Evolutionary conservation across 2,888 invertebrate species (phyloP).

Genomic region (Bembecia ichneumoniformis): DNA sequence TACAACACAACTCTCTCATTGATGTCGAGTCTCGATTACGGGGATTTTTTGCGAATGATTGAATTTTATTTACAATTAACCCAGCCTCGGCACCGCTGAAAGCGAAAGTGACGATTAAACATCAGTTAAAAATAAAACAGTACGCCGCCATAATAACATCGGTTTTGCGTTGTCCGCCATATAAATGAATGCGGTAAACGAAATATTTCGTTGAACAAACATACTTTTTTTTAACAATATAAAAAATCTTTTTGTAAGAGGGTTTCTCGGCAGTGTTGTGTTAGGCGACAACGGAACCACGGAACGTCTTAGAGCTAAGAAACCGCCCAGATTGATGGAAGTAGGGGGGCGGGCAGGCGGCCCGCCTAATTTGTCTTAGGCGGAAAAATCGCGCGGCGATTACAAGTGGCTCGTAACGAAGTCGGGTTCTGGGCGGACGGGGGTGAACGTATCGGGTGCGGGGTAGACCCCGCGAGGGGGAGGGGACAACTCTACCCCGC

Average conservation of each 20-base stretch:
- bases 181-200: background rate
- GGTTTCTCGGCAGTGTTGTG: too few relatives aligned
- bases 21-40: conserved; percentile 61
- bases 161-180: conserved; percentile 21
- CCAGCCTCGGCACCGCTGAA: conserved; percentile 51
- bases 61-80: conserved; percentile 73
- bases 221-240: too few relatives aligned
- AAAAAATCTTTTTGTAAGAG: too few relatives aligned
- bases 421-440: conserved; percentile 43
- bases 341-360: conserved; percentile 44
- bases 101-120: conserved; percentile 69
- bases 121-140: conserved; percentile 71
- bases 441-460: conserved; percentile 7
- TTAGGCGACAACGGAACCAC: conserved; percentile 6
- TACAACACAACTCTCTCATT: conserved; percentile 42
- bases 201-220: too few relatives aligned
- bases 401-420: conserved; percentile 73
- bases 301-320: conserved; percentile 46
- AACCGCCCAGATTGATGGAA: conserved; percentile 47
- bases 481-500: background rate
- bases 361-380: conserved; percentile 72
- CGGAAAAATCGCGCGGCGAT: conserved; percentile 71
- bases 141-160: conserved; percentile 51
- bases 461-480: background rate
- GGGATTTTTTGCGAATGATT: conserved; percentile 68